phyloP scores from a whole-genome alignment of 1,140 invertebrate genomes.

The Hylaeus anthracinus region DNA sequence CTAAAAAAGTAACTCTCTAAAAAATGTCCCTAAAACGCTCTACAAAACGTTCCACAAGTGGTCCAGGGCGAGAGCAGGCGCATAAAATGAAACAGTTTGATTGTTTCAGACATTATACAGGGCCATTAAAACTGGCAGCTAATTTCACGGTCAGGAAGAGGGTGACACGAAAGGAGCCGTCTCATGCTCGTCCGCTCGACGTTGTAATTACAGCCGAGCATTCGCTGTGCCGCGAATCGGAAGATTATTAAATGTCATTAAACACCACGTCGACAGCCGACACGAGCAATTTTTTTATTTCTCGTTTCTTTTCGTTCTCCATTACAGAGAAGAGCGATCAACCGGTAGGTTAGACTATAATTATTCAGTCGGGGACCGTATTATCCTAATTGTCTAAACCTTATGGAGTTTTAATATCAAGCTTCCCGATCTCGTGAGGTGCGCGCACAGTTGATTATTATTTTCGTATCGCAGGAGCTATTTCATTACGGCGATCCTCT shows the following conservation, averaged over 20 bases:
- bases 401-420: slow-evolving; percentile 30
- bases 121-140: background rate
- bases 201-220: slow-evolving; percentile 18
- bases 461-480: slow-evolving; percentile 37
- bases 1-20: too few species aligned
- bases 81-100: background rate
- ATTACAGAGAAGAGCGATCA: background rate
- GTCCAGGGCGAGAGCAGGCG: background rate
- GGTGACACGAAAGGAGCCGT: background rate
- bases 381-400: slow-evolving; percentile 44
- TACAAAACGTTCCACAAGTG: too few species aligned
- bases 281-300: too few species aligned
- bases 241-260: slow-evolving; percentile 39
- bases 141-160: background rate
- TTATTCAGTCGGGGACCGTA: slow-evolving; percentile 22
- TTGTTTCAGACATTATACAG: background rate
- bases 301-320: background rate
- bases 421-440: slow-evolving; percentile 14
- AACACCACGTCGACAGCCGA: slow-evolving; percentile 15
- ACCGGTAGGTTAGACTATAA: background rate
- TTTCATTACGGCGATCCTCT: slow-evolving; percentile 38
- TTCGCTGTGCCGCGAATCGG: slow-evolving; percentile 26
- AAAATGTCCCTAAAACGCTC: too few species aligned
- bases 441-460: slow-evolving; percentile 20
- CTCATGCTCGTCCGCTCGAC: background rate